Evolutionary conservation across 2,113 vertebrate genomes (phyloP), one percentile per base, ranked within the genome.

Genomic region (Leptodactylus fuscus): DNA sequence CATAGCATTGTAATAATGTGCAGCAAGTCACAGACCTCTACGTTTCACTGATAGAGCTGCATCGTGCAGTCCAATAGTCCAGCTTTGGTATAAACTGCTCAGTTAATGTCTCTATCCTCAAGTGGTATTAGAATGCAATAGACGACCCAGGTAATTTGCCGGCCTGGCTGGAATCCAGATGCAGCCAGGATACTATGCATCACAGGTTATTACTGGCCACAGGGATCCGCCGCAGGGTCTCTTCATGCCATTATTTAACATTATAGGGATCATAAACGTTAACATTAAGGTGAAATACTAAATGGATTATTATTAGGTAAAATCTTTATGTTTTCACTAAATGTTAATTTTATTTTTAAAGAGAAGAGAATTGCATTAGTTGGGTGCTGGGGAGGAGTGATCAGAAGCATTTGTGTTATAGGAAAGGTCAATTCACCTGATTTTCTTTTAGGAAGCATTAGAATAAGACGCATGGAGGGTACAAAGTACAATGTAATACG

Each of bases 301-400:
- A 81, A 81, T 67, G 58, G 79, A 81, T 65, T 48, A 48, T 81
- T 81, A 81, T 48, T n/a, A 81, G 36, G 24, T 65, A 67, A 65
- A 67, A 81, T 48, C 13, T 65, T 67, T 81, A 81, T 48, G 79
- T 32, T 81, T 81, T 81, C 24, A 81, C 58, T 81, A 81, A 65
- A 44, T 3, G 58, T 32, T 60, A 48, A 81, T 81, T 46, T 60
- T 79, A 58, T 58, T 79, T 58, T 81, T 81, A 81, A 80, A 29
- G 38, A 27, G 2, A 44, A 65, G 22, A 65, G 65, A 46, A 46
- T 15, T n/a, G 9, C 9, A 18, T 24, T 18, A 32, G 32, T 41
- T 36, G 11, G 34, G 22, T 34, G 18, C 27, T 38, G 20, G n/a
- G 29, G 13, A 16, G 34, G n/a, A 15, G 22, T n/a, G 15, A 38